phyloP scores from a whole-genome alignment of 1,140 invertebrate species.

The Drosophila punjabiensis region DNA sequence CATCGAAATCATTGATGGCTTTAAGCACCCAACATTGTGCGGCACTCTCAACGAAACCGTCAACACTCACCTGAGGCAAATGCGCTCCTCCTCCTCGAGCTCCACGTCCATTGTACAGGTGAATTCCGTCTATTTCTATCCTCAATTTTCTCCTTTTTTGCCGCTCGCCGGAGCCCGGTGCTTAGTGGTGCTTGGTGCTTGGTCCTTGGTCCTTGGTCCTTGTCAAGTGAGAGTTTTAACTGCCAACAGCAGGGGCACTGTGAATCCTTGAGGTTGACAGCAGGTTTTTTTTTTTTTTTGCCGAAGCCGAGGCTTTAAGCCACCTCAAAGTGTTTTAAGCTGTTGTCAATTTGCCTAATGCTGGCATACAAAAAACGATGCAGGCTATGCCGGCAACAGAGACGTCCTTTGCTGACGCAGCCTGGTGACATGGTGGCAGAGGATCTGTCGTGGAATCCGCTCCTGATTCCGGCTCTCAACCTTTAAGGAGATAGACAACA shows the following conservation, averaged over 20 bases:
- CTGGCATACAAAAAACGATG: conserved; percentile 30
- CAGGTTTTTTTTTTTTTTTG: conserved; percentile 45
- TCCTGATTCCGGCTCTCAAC: conserved; percentile 32
- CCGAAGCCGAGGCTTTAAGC: conserved; percentile 60
- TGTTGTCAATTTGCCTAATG: conserved; percentile 81
- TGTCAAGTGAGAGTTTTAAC: conserved; percentile 67
- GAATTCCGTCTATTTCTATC: conserved; percentile 31
- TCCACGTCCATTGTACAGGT: conserved; percentile 61
- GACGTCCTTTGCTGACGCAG: conserved; percentile 21
- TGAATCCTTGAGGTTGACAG: conserved; percentile 67
- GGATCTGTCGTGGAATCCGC: conserved; percentile 16
- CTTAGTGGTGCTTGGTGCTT: conserved; percentile 15
- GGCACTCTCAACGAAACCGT: conserved; percentile 32
- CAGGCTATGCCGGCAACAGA: conserved; percentile 3
- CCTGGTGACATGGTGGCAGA: conserved; percentile 50
- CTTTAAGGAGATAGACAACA: conserved; percentile 67
- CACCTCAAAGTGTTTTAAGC: conserved; percentile 77
- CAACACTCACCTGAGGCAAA: conserved; percentile 77
- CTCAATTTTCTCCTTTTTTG: conserved; percentile 38
- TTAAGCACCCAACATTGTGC: conserved; percentile 30
- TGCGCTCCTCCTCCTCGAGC: conserved; percentile 67
- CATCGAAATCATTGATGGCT: conserved; percentile 42
- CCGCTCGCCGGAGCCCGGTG: conserved; percentile 5
- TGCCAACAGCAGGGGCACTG: conserved; percentile 54
- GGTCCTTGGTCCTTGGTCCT: conserved; percentile 29